These are phyloP conservation scores for Bos indicus DNA, from an alignment of 2,113 vertebrate species.

Conservation along the genomic window DNA sequence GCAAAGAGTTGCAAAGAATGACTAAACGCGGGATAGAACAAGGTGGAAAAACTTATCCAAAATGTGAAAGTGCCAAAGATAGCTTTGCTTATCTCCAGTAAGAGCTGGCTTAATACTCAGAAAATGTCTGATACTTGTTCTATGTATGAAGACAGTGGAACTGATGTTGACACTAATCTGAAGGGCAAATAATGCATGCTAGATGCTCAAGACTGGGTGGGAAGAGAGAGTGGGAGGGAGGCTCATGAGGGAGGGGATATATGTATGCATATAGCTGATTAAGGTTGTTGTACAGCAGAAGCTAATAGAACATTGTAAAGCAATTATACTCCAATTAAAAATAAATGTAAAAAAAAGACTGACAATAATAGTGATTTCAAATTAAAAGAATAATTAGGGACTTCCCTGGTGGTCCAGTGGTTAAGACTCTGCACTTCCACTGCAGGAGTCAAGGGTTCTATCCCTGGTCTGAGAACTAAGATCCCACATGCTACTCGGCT, in stretches of 20 bases:
- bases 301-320: neutral
- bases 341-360: neutral
- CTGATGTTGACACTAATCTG: conserved; percentile 3
- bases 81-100: neutral
- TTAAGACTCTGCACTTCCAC: neutral
- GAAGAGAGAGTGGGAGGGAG: neutral
- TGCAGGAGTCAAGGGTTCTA: neutral
- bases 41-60: neutral
- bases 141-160: neutral
- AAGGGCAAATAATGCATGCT: neutral
- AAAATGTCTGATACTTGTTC: neutral
- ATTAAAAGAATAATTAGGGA: neutral
- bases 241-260: neutral
- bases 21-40: neutral
- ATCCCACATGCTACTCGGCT: neutral
- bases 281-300: neutral
- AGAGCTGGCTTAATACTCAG: neutral
- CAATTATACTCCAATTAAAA: neutral
- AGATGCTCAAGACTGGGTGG: neutral
- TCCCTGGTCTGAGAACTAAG: neutral
- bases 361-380: neutral
- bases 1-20: neutral
- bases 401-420: neutral
- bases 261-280: neutral
- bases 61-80: neutral